Conservation (phyloP, 2,113 vertebrate species). For the Hippopotamus amphibius region DNA sequence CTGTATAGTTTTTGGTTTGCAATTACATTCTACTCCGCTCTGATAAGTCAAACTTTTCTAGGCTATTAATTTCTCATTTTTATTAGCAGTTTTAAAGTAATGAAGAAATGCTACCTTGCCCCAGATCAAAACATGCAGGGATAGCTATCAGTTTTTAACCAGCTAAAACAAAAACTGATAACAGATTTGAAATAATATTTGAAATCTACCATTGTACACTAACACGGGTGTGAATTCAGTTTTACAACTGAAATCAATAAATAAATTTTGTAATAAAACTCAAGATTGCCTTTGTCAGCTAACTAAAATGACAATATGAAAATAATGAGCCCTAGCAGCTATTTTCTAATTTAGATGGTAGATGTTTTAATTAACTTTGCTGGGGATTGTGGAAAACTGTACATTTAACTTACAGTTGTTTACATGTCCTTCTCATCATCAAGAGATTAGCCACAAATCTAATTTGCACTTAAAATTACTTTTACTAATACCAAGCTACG, state of each 20-base stretch:
- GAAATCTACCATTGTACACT: neutral
- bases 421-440: neutral
- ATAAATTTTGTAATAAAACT: slow-evolving; percentile 30
- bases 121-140: neutral
- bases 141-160: neutral
- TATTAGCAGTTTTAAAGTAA: neutral
- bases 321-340: slow-evolving; percentile 74
- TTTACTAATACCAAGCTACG: neutral
- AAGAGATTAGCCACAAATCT: slow-evolving; percentile 23
- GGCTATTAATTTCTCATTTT: slow-evolving; percentile 15
- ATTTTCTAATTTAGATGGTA: slow-evolving; percentile 68
- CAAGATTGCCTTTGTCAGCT: slow-evolving; percentile 49
- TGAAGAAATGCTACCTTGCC: neutral
- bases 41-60: neutral
- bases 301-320: slow-evolving; percentile 58
- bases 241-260: slow-evolving; percentile 17
- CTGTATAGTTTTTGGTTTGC: neutral
- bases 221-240: neutral
- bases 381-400: neutral
- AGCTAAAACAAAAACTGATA: neutral
- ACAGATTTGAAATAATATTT: neutral
- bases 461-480: slow-evolving; percentile 34
- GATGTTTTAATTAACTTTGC: slow-evolving; percentile 20
- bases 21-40: neutral
- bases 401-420: slow-evolving; percentile 25